Base-by-base conservation (phyloP, 2,113 vertebrate genomes). In the Psilopogon haemacephalus region DNA sequence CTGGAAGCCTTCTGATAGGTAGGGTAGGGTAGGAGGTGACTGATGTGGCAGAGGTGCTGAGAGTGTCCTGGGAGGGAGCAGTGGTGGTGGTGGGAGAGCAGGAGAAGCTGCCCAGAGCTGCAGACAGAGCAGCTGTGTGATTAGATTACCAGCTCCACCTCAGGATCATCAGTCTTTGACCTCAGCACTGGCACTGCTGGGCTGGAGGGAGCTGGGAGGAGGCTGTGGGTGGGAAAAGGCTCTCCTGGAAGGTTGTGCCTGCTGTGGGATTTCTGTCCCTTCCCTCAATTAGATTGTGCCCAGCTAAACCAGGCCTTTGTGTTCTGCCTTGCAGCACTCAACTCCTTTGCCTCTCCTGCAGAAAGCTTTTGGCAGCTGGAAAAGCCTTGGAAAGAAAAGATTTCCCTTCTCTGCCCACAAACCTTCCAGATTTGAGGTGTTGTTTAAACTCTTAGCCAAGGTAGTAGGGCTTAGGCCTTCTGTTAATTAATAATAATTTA, bases 101-200 rank as follows among this genome's bases (percentile, higher is more conserved):
- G 82, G 44, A 86, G 80, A 11, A 59, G 84, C 64, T 9, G 60
- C 74, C 24, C 65, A 2, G 63, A 58, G 35, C 64, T 19, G 56
- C 18, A 5, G 27, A 37, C 0, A 23, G 77, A 62, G 65, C 77
- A 78, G 80, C 81, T 2, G n/a, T 21, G 79, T 1, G 63, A 83
- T 96, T 74, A 93, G 93, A 90, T 95, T 89, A 95, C 13, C n/a
- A 11, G 74, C 21, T 15, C 9, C 35, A 46, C 6, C 10, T 32
- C 78, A 50, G 82, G 91, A 95, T 82, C 93, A 50, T 44, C 71
- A 20, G 75, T 67, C 33, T 80, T 76, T 89, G 95, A 88, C 82
- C 93, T 89, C 75, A 16, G 75, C 8, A 1, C 18, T 2, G 16
- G 70, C 37, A 15, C 48, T 3, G 62, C 59, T 74, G 1, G 70